Percentiles rank a stretch among this genome's conserved stretches.
Evolutionary conservation across 2,888 invertebrate genomes (phyloP).

Genomic region (Synanthedon andrenaeformis): DNA sequence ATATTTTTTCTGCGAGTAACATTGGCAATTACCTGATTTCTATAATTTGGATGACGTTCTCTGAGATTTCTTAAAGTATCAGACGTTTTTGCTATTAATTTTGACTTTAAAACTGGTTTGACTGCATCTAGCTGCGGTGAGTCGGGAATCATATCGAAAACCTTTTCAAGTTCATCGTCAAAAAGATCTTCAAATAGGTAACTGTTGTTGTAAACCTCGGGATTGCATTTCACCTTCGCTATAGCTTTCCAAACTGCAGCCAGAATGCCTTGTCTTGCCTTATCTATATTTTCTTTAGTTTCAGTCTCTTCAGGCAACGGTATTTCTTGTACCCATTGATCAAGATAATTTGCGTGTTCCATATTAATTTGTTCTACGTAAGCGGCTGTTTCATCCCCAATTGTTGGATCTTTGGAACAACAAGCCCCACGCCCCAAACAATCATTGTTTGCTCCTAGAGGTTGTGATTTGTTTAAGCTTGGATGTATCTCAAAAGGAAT

Average conservation of each 20-base stretch:
- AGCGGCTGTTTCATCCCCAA: background rate
- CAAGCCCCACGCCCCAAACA: background rate
- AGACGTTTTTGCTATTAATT: slow-evolving; percentile 32
- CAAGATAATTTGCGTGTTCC: slow-evolving; percentile 26
- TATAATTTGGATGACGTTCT: slow-evolving; percentile 17
- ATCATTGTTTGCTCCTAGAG: background rate
- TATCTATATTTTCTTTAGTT: slow-evolving; percentile 19
- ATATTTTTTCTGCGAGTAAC: background rate
- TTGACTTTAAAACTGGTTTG: slow-evolving; percentile 26
- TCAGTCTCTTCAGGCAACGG: slow-evolving; percentile 20
- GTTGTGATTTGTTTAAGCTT: background rate
- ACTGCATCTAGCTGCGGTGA: slow-evolving; percentile 22
- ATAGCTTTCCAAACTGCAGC: slow-evolving; percentile 38
- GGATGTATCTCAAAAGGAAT: background rate
- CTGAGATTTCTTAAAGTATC: slow-evolving; percentile 7
- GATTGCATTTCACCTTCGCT: slow-evolving; percentile 32
- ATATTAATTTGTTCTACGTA: slow-evolving; percentile 19
- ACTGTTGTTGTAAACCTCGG: slow-evolving; percentile 21
- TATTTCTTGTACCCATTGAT: slow-evolving; percentile 31
- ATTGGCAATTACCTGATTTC: slow-evolving; percentile 26
- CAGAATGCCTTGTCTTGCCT: slow-evolving; percentile 27
- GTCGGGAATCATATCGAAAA: slow-evolving; percentile 33
- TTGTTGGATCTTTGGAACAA: background rate
- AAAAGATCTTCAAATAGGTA: slow-evolving; percentile 38
- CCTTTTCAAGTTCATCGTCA: slow-evolving; percentile 41